Evolutionary conservation across 1,140 invertebrate species (phyloP), one percentile per base, ranked within the genome.

Genomic region (Phortica variegata): DNA sequence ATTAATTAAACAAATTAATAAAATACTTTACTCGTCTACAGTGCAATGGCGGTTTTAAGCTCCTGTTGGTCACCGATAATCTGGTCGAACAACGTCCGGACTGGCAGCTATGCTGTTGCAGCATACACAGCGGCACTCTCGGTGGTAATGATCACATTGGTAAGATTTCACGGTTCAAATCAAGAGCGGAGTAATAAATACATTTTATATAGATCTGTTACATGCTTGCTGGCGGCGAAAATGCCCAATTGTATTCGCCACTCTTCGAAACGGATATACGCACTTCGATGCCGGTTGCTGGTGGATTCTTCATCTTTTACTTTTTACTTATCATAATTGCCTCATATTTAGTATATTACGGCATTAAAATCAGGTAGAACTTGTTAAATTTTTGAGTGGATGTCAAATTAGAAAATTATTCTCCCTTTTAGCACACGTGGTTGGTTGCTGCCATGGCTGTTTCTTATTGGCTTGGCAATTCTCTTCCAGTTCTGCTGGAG

Each of bases 31-130:
- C 26, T 7, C n/a, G 12, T 36, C 40, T 26, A 13, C 21, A 55
- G 52, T 15, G 40, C 32, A 72, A 90, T 90, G 87, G 82, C 84
- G n/a, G 73, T 87, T 2, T 57, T 92, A 26, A 78, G 85, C 65
- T 86, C 88, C 1, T 93, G 88, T 73, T 93, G 90, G 90, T 90
- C 89, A 2, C 90, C 90, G 36, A 89, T 85, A 61, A 86, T 92
- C 56, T 93, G 89, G 86, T 87, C 87, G 9, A 85, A 88, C 52
- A 83, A 84, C 71, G 79, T 91, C 1, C 88, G 87, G 69, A 82
- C 81, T 43, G 90, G 88, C 5, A 87, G 85, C 59, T 83, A 82
- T 70, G 85, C 85, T 1, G 86, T 91, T 54, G 89, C 89, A 1
- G 84, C 82, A 51, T 93, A 93, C 50, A 89, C 89, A 16, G 79